Percentiles rank a stretch among this genome's conserved stretches.
These are phyloP conservation scores for Pempheris klunzingeri DNA, from an alignment of 2,797 vertebrate genomes.

Conservation along the genomic window DNA sequence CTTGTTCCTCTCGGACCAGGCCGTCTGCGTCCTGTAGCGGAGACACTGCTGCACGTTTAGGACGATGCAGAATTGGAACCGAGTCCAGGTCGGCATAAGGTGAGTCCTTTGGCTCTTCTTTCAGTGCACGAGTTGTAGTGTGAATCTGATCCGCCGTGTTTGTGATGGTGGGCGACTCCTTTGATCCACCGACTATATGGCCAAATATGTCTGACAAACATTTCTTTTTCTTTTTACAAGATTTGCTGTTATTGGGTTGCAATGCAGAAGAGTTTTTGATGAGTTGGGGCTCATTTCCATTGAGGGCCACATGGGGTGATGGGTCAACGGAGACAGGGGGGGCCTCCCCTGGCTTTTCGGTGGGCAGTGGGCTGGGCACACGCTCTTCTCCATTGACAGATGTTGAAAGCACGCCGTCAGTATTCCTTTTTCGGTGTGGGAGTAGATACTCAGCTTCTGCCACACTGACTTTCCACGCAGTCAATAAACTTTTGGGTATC, in stretches of 20 bases:
- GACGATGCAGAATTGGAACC: slow-evolving; percentile 82
- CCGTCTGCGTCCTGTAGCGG: slow-evolving; percentile 23
- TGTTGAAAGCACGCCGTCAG: slow-evolving; percentile 59
- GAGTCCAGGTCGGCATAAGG: slow-evolving; percentile 84
- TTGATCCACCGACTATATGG: slow-evolving; percentile 76
- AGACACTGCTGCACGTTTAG: slow-evolving; percentile 76
- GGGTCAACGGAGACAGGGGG: slow-evolving; percentile 54
- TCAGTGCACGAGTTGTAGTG: slow-evolving; percentile 58
- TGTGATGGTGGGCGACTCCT: slow-evolving; percentile 53
- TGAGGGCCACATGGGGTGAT: slow-evolving; percentile 52
- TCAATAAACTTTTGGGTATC: slow-evolving; percentile 95
- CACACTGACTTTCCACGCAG: slow-evolving; percentile 94
- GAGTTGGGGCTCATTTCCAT: slow-evolving; percentile 60
- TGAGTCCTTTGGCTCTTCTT: slow-evolving; percentile 78
- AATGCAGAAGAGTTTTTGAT: slow-evolving; percentile 55
- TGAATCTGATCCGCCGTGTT: slow-evolving; percentile 43
- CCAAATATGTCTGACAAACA: slow-evolving; percentile 81
- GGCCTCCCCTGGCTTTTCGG: slow-evolving; percentile 58
- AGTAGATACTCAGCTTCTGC: slow-evolving; percentile 91
- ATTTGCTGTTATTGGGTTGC: slow-evolving; percentile 73
- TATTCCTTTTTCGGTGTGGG: slow-evolving; percentile 79
- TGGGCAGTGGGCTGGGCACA: slow-evolving; percentile 65
- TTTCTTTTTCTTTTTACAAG: slow-evolving; percentile 82
- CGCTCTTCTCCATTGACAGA: slow-evolving; percentile 65
- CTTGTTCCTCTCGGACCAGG: slow-evolving; percentile 41